Percentiles rank a stretch among this genome's conserved stretches.
Evolutionary conservation across 2,888 invertebrate genomes (phyloP).

Genomic region (Sarcophaga rosellei): DNA sequence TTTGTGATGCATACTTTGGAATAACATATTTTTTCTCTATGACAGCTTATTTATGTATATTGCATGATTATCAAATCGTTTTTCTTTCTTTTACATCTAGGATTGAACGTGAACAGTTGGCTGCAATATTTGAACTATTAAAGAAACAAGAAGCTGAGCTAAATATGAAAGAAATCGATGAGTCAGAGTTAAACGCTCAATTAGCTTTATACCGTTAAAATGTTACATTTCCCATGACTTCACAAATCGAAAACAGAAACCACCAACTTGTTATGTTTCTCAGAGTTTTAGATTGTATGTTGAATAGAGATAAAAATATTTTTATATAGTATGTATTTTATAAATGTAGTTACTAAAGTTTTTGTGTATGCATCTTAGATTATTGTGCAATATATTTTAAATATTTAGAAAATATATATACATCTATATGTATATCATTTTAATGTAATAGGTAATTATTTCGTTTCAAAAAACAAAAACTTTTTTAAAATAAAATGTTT

Average conservation of each 20-base stretch:
- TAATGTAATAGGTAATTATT: too few relatives aligned
- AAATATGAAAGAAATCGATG: conserved; percentile 75
- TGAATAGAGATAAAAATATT: conserved; percentile 13
- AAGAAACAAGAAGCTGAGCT: conserved; percentile 81
- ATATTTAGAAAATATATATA: not conserved
- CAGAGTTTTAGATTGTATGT: conserved; percentile 25
- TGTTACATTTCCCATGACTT: conserved; percentile 11
- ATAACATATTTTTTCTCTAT: too few relatives aligned
- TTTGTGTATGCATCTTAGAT: not conserved
- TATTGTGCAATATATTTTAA: conserved; percentile 9
- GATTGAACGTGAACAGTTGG: conserved; percentile 81
- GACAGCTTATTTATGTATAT: too few relatives aligned
- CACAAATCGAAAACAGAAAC: conserved; percentile 33
- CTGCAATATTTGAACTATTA: conserved; percentile 81
- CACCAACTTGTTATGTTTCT: conserved; percentile 39
- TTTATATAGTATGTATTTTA: conserved; percentile 11
- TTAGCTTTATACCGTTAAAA: conserved; percentile 70
- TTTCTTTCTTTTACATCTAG: conserved; percentile 69
- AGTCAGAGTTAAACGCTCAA: conserved; percentile 69
- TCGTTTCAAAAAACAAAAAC: too few relatives aligned
- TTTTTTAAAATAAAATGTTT: too few relatives aligned
- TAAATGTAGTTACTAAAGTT: conserved; percentile 34
- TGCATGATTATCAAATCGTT: too few relatives aligned
- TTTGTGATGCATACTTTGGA: not conserved
- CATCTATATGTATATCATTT: not conserved